Conservation (phyloP, 2,797 vertebrate species). For the Eleutherodactylus coqui region DNA sequence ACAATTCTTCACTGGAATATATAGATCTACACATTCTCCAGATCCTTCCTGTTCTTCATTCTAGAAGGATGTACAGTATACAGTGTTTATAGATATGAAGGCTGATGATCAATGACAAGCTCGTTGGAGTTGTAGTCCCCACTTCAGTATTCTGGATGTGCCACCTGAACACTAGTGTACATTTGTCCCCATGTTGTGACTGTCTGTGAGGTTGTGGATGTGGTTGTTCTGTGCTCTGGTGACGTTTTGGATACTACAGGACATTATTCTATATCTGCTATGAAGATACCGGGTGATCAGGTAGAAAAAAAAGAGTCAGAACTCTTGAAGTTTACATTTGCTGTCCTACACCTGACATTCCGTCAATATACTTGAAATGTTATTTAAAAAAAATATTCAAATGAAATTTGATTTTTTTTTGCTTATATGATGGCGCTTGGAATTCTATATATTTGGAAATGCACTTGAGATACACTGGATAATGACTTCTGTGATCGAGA, state of each 20-base stretch:
- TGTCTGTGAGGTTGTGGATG: slow-evolving; percentile 97
- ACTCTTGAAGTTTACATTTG: slow-evolving; percentile 96
- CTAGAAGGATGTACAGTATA: slow-evolving; percentile 11
- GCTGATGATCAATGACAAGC: background rate
- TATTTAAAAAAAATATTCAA: slow-evolving; percentile 94
- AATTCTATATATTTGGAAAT: slow-evolving; percentile 98
- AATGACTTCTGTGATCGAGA: slow-evolving; percentile 96
- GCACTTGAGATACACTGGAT: slow-evolving; percentile 99
- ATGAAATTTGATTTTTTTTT: slow-evolving; percentile 88
- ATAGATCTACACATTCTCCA: no score
- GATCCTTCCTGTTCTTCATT: background rate
- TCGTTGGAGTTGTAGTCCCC: slow-evolving; percentile 69
- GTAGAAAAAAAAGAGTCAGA: slow-evolving; percentile 86
- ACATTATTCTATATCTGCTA: slow-evolving; percentile 75
- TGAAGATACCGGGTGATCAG: slow-evolving; percentile 81
- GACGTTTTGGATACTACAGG: slow-evolving; percentile 83
- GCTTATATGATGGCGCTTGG: slow-evolving; percentile 90
- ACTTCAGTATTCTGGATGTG: slow-evolving; percentile 76
- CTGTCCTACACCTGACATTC: slow-evolving; percentile 95
- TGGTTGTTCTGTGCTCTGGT: slow-evolving; percentile 97
- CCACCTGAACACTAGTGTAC: no score
- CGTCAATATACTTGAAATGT: slow-evolving; percentile 99
- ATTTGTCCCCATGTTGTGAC: slow-evolving; percentile 88
- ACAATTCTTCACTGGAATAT: background rate
- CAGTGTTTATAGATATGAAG: background rate